Base-by-base conservation (phyloP, 2,888 invertebrate species). In the Melieria picta region DNA sequence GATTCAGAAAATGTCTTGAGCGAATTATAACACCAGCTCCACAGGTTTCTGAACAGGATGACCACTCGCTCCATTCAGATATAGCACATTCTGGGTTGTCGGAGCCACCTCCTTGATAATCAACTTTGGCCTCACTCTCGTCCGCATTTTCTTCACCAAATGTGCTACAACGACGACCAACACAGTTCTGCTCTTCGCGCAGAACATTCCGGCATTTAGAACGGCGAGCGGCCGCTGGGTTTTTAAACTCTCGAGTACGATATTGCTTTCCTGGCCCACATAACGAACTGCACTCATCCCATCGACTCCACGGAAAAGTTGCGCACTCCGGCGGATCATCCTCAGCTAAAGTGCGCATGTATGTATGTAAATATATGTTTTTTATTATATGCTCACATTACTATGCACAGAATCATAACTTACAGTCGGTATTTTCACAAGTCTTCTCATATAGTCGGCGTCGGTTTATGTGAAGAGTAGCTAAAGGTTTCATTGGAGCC, bases 401-500 rank as follows among this genome's bases (percentile, higher is more conserved):
- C 3, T n/a, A 30, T 57, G 6, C 7, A 16, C 9, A 16, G 42
- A 55, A 1, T 4, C 0, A 45, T 1, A 5, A 10, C 10, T 65
- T 56, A n/a, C 30, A 4, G 45, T 4, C 7, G 0, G 4, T 11
- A 13, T 13, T 87, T 75, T 91, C 91, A 82, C 96, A 96, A 69
- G 90, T 91, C 82, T 93, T 94, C 79, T 94, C 93, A 81, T 95
- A 94, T 0, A 96, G 89, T 69, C 96, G 89, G 78, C 95, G 91
- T 43, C 97, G 87, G 6, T 92, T 91, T 60, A 99, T 88, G 69
- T 93, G 91, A 7, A 99, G 87, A 16, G 93, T 89, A 0, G 98
- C 99, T 75, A 98, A 89, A 0, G 99, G 97, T 76, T 95, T 91
- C 91, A 99, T 95, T 45, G 93, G 93, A 1, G 86, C 86, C 0